Evolutionary conservation across 2,113 vertebrate genomes (phyloP), one percentile per base, ranked within the genome.

Genomic region (Calonectris borealis): DNA sequence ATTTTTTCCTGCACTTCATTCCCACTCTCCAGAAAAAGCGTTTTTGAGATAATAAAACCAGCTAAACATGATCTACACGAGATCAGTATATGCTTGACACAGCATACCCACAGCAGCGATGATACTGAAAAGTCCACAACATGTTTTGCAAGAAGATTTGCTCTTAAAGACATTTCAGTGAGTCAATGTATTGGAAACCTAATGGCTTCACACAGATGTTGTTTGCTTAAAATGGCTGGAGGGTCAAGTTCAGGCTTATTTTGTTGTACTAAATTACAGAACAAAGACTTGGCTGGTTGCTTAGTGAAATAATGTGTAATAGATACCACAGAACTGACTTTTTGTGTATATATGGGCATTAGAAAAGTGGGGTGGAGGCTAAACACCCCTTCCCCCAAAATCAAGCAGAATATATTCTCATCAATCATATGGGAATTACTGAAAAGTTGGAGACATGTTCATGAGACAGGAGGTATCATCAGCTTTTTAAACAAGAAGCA

Each of bases 301-400:
- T 94, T 36, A 83, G 85, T 80, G 94, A 94, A 95, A 95, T 75
- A 95, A 87, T 83, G 49, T 57, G 61, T 68, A 83, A 90, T 79
- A 90, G 85, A 83, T 71, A 92, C 48, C 7, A 1, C 13, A 79
- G 61, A 26, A 71, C 72, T 68, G 32, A 66, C 17, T 84, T 86
- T 55, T 90, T 93, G 57, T 79, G 85, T 94, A 62, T 93, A 91
- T 94, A 87, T 79, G 82, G 94, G 65, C 78, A 89, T 82, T 64
- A 75, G 69, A 78, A 89, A 76, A 94, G 64, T 54, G 40, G 32
- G 70, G 65, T 54, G 61, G 69, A 90, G 75, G 79, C 65, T 83
- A n/a, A 93, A 90, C 22, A 90, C 5, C 7, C 55, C 12, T 84
- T 76, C 29, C 34, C 20, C 70, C 38, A 22, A 3, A 75, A 83